These are phyloP conservation scores for Urosaurus nigricauda DNA, from an alignment of 2,797 vertebrate species.

Conservation along the genomic window DNA sequence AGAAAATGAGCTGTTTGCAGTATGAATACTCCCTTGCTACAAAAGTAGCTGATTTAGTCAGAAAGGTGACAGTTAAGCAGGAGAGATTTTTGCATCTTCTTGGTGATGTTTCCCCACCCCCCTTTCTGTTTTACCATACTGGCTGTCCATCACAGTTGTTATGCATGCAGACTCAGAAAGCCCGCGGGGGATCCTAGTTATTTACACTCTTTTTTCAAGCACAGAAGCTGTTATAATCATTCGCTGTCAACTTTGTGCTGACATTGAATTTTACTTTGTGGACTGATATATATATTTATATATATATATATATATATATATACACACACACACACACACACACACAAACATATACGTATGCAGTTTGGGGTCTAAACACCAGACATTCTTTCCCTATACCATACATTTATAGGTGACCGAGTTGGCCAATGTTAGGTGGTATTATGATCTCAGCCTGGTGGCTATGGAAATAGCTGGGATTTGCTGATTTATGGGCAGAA, in stretches of 20 bases:
- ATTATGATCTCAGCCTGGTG: conserved; percentile 75
- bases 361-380: conserved; percentile 82
- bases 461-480: conserved; percentile 79
- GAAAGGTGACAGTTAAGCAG: conserved; percentile 85
- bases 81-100: conserved; percentile 81
- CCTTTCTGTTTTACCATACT: conserved; percentile 74
- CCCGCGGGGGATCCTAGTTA: conserved; percentile 93
- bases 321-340: neutral
- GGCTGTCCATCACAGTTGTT: conserved; percentile 87
- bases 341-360: conserved; percentile 68
- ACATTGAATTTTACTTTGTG: conserved; percentile 88
- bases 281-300: conserved; percentile 64
- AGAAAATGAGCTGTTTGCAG: conserved; percentile 57
- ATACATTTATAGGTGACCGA: conserved; percentile 83
- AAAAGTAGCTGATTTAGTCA: conserved; percentile 83
- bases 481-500: conserved; percentile 80
- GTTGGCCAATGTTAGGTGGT: conserved; percentile 77
- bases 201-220: conserved; percentile 93
- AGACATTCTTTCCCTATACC: conserved; percentile 79
- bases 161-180: conserved; percentile 86
- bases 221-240: conserved; percentile 90
- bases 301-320: neutral
- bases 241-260: conserved; percentile 93
- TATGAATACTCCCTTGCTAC: conserved; percentile 65
- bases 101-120: conserved; percentile 65